Base-by-base conservation (phyloP, 2,797 vertebrate genomes). In the Artibeus lituratus region DNA sequence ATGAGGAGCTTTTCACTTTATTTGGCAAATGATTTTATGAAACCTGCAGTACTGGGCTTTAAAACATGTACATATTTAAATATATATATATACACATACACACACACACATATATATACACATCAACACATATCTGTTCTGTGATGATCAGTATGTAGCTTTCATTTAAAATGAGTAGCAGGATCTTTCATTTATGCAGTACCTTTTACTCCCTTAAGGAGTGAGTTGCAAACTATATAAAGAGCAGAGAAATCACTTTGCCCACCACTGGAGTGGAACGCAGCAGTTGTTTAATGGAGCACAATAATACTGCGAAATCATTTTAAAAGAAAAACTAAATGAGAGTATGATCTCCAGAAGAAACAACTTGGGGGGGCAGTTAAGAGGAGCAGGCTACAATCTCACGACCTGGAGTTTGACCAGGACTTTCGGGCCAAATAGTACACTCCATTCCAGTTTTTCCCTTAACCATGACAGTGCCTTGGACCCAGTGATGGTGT, bases 241-340 rank as follows among this genome's bases (percentile, higher is more conserved):
- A 39, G 81, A 94, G 47, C 53, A 65, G 70, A 87, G 69, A 94
- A 97, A 94, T 90, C 87, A 72, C 94, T 95, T 95, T 92, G 72
- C 53, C 94, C 65, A 88, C 62, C 83, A 73, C 70, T 82, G 59
- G 80, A 95, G 77, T 93, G 82, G 73, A 94, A 67, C 87, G 59
- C 87, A 94, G 92, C 92, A 95, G 87, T 96, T 96, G 91, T 95
- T 97, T 92, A 95, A 94, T 49, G 91, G 93, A 73, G 80, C 18
- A 92, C 92, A 87, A 95, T 39, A 94, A 95, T 90, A 95, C 70
- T 84, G 84, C 47, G 83, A 80, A 96, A 95, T 95, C 90, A 78
- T 92, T 96, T 96, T 89, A 93, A 87, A 93, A 91, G 62, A 89
- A 19, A 84, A 97, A 95, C 39, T 93, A 77, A 93, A 88, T 74